Evolutionary conservation across 1,140 invertebrate species (phyloP).

Genomic region (Saccostrea echinata): DNA sequence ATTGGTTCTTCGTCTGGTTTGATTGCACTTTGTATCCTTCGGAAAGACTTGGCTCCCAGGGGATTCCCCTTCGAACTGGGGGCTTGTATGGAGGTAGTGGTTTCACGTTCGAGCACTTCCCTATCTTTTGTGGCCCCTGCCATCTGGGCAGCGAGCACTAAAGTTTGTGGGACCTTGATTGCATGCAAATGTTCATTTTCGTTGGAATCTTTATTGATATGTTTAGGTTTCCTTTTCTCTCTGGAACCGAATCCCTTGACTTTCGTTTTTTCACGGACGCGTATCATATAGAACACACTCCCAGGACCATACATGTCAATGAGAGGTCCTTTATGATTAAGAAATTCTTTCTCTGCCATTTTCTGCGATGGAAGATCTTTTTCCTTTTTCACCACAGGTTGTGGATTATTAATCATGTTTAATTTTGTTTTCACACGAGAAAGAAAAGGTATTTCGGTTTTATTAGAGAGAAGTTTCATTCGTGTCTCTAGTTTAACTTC

Average conservation of each 20-base stretch:
- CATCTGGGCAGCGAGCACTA: constrained; percentile 63
- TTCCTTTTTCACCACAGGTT: constrained; percentile 58
- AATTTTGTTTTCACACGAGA: constrained; percentile 54
- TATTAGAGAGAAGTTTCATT: constrained; percentile 62
- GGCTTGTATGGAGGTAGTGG: not conserved
- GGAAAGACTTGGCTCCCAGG: constrained; percentile 51
- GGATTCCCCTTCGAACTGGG: not conserved
- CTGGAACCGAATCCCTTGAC: constrained; percentile 51
- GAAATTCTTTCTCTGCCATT: constrained; percentile 70
- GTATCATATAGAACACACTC: constrained; percentile 77
- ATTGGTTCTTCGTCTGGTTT: constrained; percentile 46
- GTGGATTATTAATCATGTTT: constrained; percentile 53
- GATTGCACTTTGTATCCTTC: constrained; percentile 61
- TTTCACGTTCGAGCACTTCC: constrained; percentile 35
- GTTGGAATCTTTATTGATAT: constrained; percentile 34
- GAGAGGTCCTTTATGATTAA: constrained; percentile 73
- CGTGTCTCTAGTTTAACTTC: constrained; percentile 67
- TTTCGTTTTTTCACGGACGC: constrained; percentile 65
- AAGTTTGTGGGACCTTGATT: constrained; percentile 58
- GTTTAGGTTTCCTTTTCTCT: constrained; percentile 45
- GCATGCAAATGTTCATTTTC: constrained; percentile 56
- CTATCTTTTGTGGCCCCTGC: constrained; percentile 55
- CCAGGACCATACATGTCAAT: constrained; percentile 76
- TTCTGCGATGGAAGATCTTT: constrained; percentile 60
- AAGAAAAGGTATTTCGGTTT: constrained; percentile 68